phyloP scores from a whole-genome alignment of 2,797 vertebrate species.

The Cossypha polioptera region DNA sequence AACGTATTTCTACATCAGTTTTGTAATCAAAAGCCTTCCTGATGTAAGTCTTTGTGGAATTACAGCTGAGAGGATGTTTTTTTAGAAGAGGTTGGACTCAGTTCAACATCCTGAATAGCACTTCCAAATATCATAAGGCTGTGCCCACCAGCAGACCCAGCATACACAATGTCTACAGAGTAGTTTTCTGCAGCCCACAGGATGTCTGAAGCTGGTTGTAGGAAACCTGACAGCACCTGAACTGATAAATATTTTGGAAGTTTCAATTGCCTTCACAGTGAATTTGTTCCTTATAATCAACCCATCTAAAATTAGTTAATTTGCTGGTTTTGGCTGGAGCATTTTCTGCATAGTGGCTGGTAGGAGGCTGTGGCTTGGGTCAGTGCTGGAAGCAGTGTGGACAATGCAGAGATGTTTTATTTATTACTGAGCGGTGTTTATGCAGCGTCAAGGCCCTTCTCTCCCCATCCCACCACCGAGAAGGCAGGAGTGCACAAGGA shows the following conservation, averaged over 20 bases:
- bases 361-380: not conserved
- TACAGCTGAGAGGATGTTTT: not conserved
- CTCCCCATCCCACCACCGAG: no score
- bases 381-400: not conserved
- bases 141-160: not conserved
- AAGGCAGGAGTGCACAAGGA: not conserved
- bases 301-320: not conserved
- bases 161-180: fast-evolving
- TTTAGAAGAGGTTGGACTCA: not conserved
- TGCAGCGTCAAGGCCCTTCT: not conserved
- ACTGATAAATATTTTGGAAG: not conserved
- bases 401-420: not conserved
- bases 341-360: not conserved
- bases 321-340: not conserved
- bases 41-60: not conserved
- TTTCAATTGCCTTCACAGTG: not conserved
- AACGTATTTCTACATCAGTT: not conserved
- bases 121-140: not conserved
- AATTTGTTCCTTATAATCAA: not conserved
- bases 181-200: not conserved
- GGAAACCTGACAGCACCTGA: not conserved
- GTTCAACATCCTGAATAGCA: not conserved
- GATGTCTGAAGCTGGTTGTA: not conserved
- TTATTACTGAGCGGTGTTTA: not conserved
- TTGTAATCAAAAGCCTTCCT: not conserved